A percentile compares a stretch with the other conserved stretches of the same genome.
These are phyloP conservation scores for Eulemur rubriventer DNA, from an alignment of 2,797 vertebrate species.

Conservation along the genomic window DNA sequence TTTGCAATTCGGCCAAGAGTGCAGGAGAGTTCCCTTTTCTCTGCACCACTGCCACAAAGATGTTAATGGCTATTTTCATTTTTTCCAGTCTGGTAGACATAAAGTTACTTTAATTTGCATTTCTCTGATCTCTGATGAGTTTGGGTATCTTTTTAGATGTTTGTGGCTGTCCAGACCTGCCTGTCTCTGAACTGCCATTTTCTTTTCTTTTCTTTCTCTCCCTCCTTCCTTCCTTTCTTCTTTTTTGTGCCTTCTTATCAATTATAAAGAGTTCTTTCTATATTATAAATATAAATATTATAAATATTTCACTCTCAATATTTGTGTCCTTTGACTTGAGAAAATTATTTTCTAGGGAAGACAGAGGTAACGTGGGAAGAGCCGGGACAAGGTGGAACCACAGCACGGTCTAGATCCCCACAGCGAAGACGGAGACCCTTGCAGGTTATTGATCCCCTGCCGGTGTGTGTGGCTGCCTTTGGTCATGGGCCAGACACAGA, in stretches of 20 bases:
- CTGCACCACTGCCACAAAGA: not conserved
- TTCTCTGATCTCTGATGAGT: not conserved
- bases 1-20: too few relatives aligned
- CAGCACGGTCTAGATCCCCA: not conserved
- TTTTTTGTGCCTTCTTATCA: not conserved
- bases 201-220: not conserved
- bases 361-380: not conserved
- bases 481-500: not conserved
- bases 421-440: rapidly evolving
- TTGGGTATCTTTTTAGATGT: not conserved
- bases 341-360: not conserved
- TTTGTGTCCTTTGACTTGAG: not conserved
- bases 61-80: not conserved
- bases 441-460: not conserved
- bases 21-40: not conserved
- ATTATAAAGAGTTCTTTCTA: not conserved
- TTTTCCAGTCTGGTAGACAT: not conserved
- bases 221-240: too few relatives aligned
- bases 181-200: not conserved
- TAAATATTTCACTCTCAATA: not conserved
- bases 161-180: not conserved
- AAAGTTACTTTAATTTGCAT: not conserved
- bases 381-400: too few relatives aligned
- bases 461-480: not conserved
- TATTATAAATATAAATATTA: not conserved